phyloP scores from a whole-genome alignment of 2,113 vertebrate species.

The Cyprinodon tularosa region DNA sequence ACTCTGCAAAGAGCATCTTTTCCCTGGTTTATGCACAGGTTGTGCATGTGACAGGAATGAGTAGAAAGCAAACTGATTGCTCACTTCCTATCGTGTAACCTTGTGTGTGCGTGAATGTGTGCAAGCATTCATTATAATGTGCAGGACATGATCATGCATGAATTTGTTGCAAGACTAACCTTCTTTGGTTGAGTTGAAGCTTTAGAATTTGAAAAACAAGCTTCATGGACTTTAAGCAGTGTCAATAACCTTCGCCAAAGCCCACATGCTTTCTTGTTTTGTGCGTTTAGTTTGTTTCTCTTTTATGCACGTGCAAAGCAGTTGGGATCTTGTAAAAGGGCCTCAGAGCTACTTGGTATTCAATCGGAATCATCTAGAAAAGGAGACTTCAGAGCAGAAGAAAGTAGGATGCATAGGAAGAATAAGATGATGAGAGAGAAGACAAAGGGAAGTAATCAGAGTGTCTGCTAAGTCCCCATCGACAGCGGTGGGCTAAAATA shows the following conservation, averaged over 20 bases:
- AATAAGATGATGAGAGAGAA: conserved; percentile 24
- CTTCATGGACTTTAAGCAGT: conserved; percentile 40
- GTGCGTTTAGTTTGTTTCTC: conserved; percentile 3
- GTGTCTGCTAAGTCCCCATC: conserved; percentile 24
- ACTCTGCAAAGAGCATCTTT: conserved; percentile 24
- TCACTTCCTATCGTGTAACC: conserved; percentile 34
- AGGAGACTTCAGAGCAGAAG: conserved; percentile 54
- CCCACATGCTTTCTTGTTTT: conserved; percentile 36
- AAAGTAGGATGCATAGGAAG: conserved; percentile 58
- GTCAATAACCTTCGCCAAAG: conserved; percentile 53
- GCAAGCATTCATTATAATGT: conserved; percentile 18
- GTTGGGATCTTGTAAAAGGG: conserved; percentile 71
- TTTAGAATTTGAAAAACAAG: conserved; percentile 32
- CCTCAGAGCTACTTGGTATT: conserved; percentile 78
- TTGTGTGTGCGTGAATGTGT: conserved; percentile 16
- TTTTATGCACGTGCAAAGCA: conserved; percentile 38
- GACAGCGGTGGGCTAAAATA: conserved; percentile 17
- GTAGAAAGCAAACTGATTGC: conserved; percentile 47
- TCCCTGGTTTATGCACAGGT: conserved; percentile 25
- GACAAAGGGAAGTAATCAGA: conserved; percentile 46
- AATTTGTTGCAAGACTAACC: conserved; percentile 38
- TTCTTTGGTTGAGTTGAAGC: conserved; percentile 26
- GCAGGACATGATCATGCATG: background rate
- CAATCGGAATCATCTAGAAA: conserved; percentile 58
- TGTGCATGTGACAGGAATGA: conserved; percentile 54